phyloP scores from a whole-genome alignment of 2,888 invertebrate genomes.

The Drosophila lutescens region DNA sequence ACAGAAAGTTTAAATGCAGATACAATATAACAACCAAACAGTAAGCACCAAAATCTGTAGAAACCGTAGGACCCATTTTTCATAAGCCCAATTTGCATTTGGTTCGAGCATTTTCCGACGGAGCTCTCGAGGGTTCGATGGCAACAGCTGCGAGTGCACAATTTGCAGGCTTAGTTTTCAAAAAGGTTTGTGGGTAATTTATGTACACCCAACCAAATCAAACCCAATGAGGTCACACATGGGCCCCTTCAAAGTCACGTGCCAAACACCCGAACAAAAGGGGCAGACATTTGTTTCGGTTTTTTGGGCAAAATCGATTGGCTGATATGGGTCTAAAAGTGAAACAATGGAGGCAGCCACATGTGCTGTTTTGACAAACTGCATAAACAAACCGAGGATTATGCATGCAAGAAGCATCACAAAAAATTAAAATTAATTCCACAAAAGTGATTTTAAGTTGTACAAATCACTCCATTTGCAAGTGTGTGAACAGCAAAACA shows the following conservation, averaged over 20 bases:
- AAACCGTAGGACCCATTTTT: constrained; percentile 9
- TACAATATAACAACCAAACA: not conserved
- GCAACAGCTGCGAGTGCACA: constrained; percentile 36
- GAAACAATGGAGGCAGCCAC: constrained; percentile 36
- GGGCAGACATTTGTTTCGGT: constrained; percentile 17
- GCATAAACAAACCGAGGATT: constrained; percentile 19
- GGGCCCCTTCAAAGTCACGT: constrained; percentile 19
- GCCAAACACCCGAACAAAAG: constrained; percentile 6
- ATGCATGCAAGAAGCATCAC: constrained; percentile 7
- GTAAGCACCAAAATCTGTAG: not conserved
- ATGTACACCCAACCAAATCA: constrained; percentile 22
- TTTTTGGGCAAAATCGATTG: constrained; percentile 31
- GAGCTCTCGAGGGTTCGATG: not conserved
- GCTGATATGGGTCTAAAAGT: constrained; percentile 21
- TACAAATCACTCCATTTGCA: constrained; percentile 2
- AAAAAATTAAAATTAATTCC: constrained; percentile 47
- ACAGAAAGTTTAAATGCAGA: not conserved
- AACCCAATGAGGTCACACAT: constrained; percentile 23
- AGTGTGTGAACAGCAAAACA: constrained; percentile 1
- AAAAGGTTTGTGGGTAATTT: constrained; percentile 31
- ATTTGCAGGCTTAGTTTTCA: constrained; percentile 28
- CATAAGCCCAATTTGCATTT: constrained; percentile 28
- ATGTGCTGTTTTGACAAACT: constrained; percentile 42
- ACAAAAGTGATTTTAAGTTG: constrained; percentile 12
- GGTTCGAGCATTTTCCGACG: not conserved